Evolutionary conservation across 53 echinoderm and acorn worm species (phyloP).

Genomic region (Arbacia lixula): DNA sequence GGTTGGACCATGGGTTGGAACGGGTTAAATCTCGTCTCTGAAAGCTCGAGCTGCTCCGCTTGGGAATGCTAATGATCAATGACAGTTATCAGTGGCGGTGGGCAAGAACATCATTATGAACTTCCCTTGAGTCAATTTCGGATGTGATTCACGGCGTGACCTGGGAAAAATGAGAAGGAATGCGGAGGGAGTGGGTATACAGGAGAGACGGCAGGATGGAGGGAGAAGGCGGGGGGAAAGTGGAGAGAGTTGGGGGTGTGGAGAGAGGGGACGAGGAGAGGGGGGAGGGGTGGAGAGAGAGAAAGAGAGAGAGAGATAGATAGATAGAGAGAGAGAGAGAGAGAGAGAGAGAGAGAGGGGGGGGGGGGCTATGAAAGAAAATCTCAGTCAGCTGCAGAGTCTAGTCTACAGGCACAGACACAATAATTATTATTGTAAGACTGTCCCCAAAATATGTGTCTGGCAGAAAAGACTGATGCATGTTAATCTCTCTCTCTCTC

Average conservation of each 20-base stretch:
- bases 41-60: too few relatives aligned
- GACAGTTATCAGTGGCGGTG: slow-evolving; percentile 8
- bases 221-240: neutral
- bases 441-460: neutral
- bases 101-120: slow-evolving; percentile 14
- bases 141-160: slow-evolving; percentile 27
- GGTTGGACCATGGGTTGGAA: neutral
- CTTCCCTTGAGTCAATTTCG: slow-evolving; percentile 18
- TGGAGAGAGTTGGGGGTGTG: neutral
- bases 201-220: neutral
- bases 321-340: neutral
- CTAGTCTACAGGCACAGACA: neutral
- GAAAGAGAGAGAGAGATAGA: neutral
- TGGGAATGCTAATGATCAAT: slow-evolving; percentile 1
- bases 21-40: neutral
- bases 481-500: neutral
- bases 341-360: neutral
- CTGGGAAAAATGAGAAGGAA: slow-evolving; percentile 10
- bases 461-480: neutral
- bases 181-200: neutral
- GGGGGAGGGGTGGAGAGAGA: neutral
- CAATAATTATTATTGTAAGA: neutral
- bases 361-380: neutral
- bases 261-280: neutral
- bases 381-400: too few relatives aligned